Evolutionary conservation across 92 coral and sea anemone genomes (phyloP), one percentile per base, ranked within the genome.

Genomic region (Hydrozoanthus gracilis): DNA sequence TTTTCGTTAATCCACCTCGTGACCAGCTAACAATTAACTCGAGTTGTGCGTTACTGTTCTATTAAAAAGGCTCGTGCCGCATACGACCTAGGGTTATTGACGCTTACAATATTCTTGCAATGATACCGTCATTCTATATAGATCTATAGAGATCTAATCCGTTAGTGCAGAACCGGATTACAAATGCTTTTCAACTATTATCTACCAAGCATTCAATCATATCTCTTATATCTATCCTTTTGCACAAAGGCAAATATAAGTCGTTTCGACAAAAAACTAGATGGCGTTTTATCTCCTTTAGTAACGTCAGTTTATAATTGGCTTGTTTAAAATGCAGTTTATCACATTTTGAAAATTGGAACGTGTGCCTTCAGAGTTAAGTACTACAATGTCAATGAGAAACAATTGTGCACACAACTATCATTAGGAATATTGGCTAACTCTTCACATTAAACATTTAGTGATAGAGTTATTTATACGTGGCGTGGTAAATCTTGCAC

Each of bases 1-100:
- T 80, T 61, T 64, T 65, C 55, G 64, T 67, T 80, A 48, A 65
- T 52, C 17, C 85, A 76, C 39, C 74, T 66, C n/a, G 85, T 80
- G 74, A 45, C 27, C 35, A 7, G 58, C 18, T 27, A 16, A n/a
- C 74, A 80, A 80, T 80, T 48, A 80, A 11, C 85, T n/a, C 15
- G 17, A 62, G 58, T 39, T 8, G 44, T 35, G 10, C 51, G 5
- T 16, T 51, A 18, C 15, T 16, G 45, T 45, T 62, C 11, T 47
- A 65, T 47, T 55, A 6, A 11, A 54, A 8, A 16, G 66, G 39
- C 69, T 79, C 60, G 84, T 17, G 58, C 51, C 10, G 35, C 45
- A 64, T 47, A 9, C 68, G 55, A 35, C 9, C 50, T 55, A 16
- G 11, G 9, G 46, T 74, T 74, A 51, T 74, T 60, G 16, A 78